Evolutionary conservation across 2,888 invertebrate species (phyloP), one percentile per base, ranked within the genome.

Genomic region (Lycaena phlaeas): DNA sequence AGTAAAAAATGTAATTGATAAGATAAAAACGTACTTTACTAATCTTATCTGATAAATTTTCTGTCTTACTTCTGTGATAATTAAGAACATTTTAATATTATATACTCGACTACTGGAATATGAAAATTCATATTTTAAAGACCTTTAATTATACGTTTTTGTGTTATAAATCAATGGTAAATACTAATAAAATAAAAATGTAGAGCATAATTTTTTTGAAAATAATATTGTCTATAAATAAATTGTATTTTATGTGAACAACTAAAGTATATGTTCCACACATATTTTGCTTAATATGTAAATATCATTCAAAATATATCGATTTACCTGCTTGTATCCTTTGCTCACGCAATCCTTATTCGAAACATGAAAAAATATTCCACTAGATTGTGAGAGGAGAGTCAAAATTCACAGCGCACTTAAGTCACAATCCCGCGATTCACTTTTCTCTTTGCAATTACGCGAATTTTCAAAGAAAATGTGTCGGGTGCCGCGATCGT

Each of bases 381-480:
- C 84, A 82, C 82, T 73, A 73, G 72, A 64, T 67, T 60, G 69
- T 69, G 67, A 72, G 69, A 73, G 73, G 65, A 62, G 49, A 66
- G 69, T 62, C 54, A 70, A 66, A 49, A 67, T 73, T 68, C 79
- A 82, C 84, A 74, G 64, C 53, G 67, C 79, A 78, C 81, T 65
- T 56, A 57, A 62, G 68, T 72, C 78, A 79, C 78, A 68, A 62
- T 70, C 61, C 62, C 73, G 69, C 71, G 61, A 53, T 52, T 69
- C 76, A 75, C 79, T 76, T 70, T 64, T 78, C 74, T 81, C 82
- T 84, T 84, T 84, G 82, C 81, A 84, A 72, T 74, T 76, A 49
- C 70, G 54, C 72, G 74, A 79, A 82, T 72, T 84, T 74, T 84
- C 82, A 84, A 84, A 84, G 82, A 81, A 81, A 81, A 79, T 68